phyloP scores from a whole-genome alignment of 2,888 invertebrate species.

The Drosophila melanosoma region DNA sequence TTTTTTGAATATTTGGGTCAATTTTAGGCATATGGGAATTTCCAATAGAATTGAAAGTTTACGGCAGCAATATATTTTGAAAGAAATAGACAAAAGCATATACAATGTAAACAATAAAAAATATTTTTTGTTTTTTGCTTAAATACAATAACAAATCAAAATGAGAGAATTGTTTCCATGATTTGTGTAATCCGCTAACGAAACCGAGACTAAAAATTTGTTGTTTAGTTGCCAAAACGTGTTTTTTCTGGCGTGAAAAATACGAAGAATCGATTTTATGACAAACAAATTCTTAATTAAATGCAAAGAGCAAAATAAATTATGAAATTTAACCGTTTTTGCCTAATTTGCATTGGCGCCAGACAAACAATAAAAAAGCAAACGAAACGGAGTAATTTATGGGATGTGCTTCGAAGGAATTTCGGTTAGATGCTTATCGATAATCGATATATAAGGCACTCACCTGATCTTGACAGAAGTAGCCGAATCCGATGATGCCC shows the following conservation, averaged over 20 bases:
- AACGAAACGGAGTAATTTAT: constrained; percentile 44
- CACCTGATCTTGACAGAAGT: constrained; percentile 95
- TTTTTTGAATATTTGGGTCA: constrained; percentile 3
- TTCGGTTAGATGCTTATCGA: constrained; percentile 15
- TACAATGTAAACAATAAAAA: constrained; percentile 46
- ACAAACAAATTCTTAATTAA: constrained; percentile 47
- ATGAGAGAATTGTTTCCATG: constrained; percentile 17
- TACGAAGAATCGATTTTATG: constrained; percentile 22
- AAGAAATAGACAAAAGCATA: constrained; percentile 18
- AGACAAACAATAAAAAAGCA: constrained; percentile 14
- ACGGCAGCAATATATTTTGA: constrained; percentile 30
- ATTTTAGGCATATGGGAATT: constrained; percentile 3
- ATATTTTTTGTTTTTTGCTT: constrained; percentile 13
- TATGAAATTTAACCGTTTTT: constrained; percentile 54
- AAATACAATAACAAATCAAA: constrained; percentile 10
- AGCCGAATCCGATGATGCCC: constrained; percentile 95
- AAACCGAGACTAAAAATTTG: constrained; percentile 56
- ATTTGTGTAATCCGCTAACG: constrained; percentile 48
- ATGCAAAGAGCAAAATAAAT: constrained; percentile 71
- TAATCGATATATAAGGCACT: constrained; percentile 73
- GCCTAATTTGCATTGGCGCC: constrained; percentile 78
- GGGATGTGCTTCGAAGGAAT: constrained; percentile 34
- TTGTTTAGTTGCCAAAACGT: constrained; percentile 43
- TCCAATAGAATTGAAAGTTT: constrained; percentile 31
- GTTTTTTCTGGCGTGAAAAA: constrained; percentile 44